Conservation (phyloP, 2,797 vertebrate genomes). For the Onychomys leucogaster region DNA sequence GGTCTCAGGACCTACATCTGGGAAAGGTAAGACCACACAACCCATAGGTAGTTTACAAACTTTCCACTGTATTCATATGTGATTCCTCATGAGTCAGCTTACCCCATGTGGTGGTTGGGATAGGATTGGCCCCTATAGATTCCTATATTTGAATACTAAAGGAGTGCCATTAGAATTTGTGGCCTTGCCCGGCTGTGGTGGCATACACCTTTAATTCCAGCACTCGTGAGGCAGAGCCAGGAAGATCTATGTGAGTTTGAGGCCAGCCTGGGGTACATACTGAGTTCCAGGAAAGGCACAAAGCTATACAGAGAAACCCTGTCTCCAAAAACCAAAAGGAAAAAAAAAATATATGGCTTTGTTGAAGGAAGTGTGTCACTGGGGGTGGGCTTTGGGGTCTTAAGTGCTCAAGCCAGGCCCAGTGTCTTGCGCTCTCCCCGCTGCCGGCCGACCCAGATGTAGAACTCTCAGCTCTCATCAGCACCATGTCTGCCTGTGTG, state of each 20-base stretch:
- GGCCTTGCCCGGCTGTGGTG: too few relatives aligned
- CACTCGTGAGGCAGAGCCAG: too few relatives aligned
- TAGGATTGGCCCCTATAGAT: not conserved
- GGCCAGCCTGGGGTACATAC: too few relatives aligned
- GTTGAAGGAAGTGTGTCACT: not conserved
- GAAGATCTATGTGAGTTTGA: too few relatives aligned
- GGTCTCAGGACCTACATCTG: not conserved
- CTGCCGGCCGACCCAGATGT: not conserved
- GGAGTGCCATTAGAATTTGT: too few relatives aligned
- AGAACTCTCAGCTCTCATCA: not conserved
- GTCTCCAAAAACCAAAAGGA: too few relatives aligned
- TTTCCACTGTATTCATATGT: not conserved
- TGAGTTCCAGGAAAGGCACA: too few relatives aligned
- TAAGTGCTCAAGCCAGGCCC: not conserved
- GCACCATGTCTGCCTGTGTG: not conserved
- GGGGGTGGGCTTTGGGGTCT: too few relatives aligned
- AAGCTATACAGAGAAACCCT: too few relatives aligned
- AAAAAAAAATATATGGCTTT: too few relatives aligned
- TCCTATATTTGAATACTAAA: not conserved
- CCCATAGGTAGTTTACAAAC: not conserved
- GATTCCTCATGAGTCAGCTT: not conserved
- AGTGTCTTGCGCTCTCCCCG: too few relatives aligned
- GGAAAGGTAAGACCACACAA: constrained; percentile 2
- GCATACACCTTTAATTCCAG: too few relatives aligned
- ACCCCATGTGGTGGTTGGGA: not conserved